Conservation (phyloP, 2,113 vertebrate species). For the Pedionomus torquatus region DNA sequence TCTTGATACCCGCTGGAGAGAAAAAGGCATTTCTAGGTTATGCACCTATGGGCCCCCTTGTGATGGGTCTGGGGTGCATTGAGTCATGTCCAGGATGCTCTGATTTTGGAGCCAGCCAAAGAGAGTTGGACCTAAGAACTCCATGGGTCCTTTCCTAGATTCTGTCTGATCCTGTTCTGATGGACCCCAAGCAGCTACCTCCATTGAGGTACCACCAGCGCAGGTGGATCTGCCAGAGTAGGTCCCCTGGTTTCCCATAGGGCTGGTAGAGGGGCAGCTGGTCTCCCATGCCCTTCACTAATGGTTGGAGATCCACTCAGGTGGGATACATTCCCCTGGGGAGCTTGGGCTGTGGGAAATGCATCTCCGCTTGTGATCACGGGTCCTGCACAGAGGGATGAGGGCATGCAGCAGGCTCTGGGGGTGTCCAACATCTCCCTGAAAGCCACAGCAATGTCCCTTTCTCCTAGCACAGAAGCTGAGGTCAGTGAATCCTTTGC, state of each 20-base stretch:
- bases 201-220: accelerated
- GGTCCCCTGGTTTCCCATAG: background rate
- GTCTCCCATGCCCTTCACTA: background rate
- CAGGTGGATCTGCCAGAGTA: background rate
- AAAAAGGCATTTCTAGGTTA: background rate
- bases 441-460: background rate
- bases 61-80: background rate
- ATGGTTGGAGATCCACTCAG: background rate
- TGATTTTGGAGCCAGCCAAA: background rate
- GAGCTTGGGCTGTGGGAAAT: background rate
- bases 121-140: background rate
- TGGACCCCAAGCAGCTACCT: background rate
- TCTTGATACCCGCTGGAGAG: background rate
- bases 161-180: background rate
- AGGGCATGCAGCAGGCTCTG: background rate
- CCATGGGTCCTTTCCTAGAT: background rate
- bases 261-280: background rate
- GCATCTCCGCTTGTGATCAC: background rate
- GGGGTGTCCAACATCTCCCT: background rate
- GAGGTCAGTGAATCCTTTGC: background rate
- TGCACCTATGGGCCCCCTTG: background rate
- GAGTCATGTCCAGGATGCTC: background rate
- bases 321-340: accelerated
- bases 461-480: accelerated
- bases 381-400: background rate